Evolutionary conservation across 2,113 vertebrate genomes (phyloP).

Genomic region (Xiphophorus maculatus): DNA sequence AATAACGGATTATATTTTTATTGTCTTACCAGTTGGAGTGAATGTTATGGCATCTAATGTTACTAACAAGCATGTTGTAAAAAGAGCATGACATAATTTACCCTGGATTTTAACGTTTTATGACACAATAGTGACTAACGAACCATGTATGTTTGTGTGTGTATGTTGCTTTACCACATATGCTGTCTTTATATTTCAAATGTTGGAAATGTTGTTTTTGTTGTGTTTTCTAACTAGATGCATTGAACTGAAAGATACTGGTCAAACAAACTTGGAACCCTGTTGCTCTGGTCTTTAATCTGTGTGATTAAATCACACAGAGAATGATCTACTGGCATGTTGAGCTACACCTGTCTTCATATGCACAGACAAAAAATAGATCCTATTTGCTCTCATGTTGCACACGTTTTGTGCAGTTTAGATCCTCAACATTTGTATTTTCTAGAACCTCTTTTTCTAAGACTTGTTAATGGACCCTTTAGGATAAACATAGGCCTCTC

Average conservation of each 20-base stretch:
- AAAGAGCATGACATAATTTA: conserved; percentile 59
- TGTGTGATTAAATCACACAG: neutral
- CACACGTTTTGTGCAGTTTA: neutral
- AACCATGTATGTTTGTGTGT: conserved; percentile 51
- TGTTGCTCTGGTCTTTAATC: neutral
- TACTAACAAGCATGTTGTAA: conserved; percentile 72
- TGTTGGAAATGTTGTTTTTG: conserved; percentile 15
- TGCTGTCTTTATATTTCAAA: conserved; percentile 28
- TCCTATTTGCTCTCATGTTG: neutral
- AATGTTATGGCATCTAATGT: conserved; percentile 34
- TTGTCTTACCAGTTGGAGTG: conserved; percentile 13
- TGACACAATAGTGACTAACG: conserved; percentile 47
- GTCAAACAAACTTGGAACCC: neutral
- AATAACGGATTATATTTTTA: conserved; percentile 10
- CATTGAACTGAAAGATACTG: conserved; percentile 20
- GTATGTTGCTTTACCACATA: conserved; percentile 57
- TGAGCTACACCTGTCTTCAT: too few species aligned
- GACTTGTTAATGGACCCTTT: neutral
- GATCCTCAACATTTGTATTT: neutral
- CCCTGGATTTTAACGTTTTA: conserved; percentile 22
- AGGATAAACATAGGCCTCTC: neutral
- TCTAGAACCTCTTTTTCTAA: neutral
- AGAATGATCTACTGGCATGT: neutral
- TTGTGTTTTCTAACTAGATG: conserved; percentile 25
- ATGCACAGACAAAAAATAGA: too few species aligned